Base-by-base conservation (phyloP, 2,113 vertebrate species). In the Saiga tatarica region DNA sequence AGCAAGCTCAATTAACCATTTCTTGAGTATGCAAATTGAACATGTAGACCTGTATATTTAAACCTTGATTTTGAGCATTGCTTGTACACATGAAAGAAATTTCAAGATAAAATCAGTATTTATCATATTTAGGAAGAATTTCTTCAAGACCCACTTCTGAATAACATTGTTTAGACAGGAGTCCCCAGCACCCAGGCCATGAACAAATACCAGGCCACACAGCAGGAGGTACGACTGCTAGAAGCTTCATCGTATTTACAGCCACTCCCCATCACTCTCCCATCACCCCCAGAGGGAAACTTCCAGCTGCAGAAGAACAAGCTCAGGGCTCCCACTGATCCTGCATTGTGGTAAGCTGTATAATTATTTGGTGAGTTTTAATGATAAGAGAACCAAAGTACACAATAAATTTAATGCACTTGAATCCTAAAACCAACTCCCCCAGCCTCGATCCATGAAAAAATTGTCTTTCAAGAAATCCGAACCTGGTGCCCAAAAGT, bases 211-310 rank as follows among this genome's bases (percentile, higher is more conserved):
- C 0, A 0, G 36, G 36, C 71, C 36, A 76, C 36, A 76, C 12
- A 26, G 36, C 5, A 42, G 39, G 39, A 42, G 11, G 39, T 42
- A 23, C 1, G 0, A 14, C 71, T 76, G 23, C 1, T 14, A 7
- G 39, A 76, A 76, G 39, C 71, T 76, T 76, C 71, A 76, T 7
- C 39, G 0, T 76, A 2, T 26, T 26, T 42, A 76, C 36, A 76
- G 23, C 12, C 71, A 25, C 12, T 42, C 71, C 39, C 36, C 23
- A 26, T 42, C 21, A 42, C 3, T 74, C 21, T 74, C 71, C 71
- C 36, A 76, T 76, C 71, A 42, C 12, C 71, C 23, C 3, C 71
- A 76, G 6, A 42, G 11, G 71, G 39, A 76, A 42, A 6, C 23
- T 42, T 76, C 12, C 12, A 26, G 71, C 12, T 76, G 6, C 39